Evolutionary conservation across 2,113 vertebrate species (phyloP).

Genomic region (Danionella cerebrum): DNA sequence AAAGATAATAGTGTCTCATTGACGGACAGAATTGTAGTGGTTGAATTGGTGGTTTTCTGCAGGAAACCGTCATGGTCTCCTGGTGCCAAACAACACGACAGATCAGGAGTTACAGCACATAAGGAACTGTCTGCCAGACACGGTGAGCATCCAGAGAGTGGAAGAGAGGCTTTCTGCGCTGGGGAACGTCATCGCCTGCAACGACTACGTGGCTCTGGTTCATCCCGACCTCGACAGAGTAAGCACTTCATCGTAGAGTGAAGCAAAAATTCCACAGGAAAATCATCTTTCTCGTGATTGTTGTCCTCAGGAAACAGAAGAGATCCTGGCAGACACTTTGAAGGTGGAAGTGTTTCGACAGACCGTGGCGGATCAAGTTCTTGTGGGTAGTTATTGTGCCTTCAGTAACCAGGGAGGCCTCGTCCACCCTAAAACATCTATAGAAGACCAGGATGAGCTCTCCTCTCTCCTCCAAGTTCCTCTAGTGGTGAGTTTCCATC

Average conservation of each 20-base stretch:
- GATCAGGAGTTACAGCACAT: conserved; percentile 97
- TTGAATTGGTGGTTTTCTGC: not conserved
- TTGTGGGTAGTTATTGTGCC: conserved; percentile 90
- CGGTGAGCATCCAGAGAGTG: conserved; percentile 79
- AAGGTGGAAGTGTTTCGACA: conserved; percentile 98
- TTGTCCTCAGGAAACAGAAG: conserved; percentile 85
- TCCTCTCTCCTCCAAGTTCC: conserved; percentile 94
- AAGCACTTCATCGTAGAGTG: conserved; percentile 7
- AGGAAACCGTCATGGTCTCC: conserved; percentile 91
- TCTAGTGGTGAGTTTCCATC: conserved; percentile 80
- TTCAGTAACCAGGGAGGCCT: conserved; percentile 96
- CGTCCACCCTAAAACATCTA: conserved; percentile 89
- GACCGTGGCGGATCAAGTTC: conserved; percentile 89
- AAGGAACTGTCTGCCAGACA: conserved; percentile 81
- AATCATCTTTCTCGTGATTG: too few relatives aligned
- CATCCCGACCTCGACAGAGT: conserved; percentile 95
- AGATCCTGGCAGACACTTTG: conserved; percentile 88
- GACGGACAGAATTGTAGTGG: too few relatives aligned
- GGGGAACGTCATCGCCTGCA: conserved; percentile 91
- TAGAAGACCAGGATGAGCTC: conserved; percentile 94
- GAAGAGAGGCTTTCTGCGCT: conserved; percentile 89
- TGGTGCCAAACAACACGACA: conserved; percentile 89
- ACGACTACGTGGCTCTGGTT: conserved; percentile 93
- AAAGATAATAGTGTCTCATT: too few relatives aligned
- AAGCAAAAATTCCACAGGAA: too few relatives aligned